Evolutionary conservation across 1,140 invertebrate species (phyloP), one percentile per base, ranked within the genome.

Genomic region (Ceratosolen solmsi): DNA sequence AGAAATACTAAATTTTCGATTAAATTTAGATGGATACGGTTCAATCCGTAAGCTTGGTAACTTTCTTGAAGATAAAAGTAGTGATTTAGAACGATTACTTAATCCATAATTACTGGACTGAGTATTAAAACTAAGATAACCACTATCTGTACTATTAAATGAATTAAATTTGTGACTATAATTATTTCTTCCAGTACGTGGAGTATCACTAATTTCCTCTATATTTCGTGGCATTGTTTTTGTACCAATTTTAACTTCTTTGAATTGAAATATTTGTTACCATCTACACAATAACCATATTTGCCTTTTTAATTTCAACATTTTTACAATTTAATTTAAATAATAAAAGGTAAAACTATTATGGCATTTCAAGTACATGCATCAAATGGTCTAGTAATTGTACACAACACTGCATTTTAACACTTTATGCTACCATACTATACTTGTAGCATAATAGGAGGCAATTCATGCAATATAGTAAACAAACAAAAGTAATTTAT

Each of bases 61-160:
- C 54, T 78, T 78, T 20, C 8, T 54, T 20, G 74, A 27, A 22
- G 49, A 63, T 30, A 49, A 77, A 11, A 65, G 58, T 38, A 38
- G 13, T 46, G 49, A 51, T 33, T 78, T 68, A 0, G 76, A 68
- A 13, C 41, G 51, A 27, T 63, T 38, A 76, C 25, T 49, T 49
- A 46, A 78, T 68, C 63, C 30, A 68, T 33, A 38, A 25, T 25
- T 30, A 15, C 15, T 65, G n/a, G 58, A 46, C 15, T 73, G 49
- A 22, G 56, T 13, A 46, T 22, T 65, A n/a, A 77, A 30, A 20
- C 74, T 77, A 22, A 77, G 36, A 77, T 77, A 77, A 27, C 74
- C 74, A 77, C 74, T 77, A 17, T 77, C 74, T 51, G 25, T n/a
- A 51, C 49, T 73, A 22, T 54, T 20, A 36, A 25, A 73, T 33